phyloP scores from a whole-genome alignment of 1,140 invertebrate species.

The Cepaea nemoralis region DNA sequence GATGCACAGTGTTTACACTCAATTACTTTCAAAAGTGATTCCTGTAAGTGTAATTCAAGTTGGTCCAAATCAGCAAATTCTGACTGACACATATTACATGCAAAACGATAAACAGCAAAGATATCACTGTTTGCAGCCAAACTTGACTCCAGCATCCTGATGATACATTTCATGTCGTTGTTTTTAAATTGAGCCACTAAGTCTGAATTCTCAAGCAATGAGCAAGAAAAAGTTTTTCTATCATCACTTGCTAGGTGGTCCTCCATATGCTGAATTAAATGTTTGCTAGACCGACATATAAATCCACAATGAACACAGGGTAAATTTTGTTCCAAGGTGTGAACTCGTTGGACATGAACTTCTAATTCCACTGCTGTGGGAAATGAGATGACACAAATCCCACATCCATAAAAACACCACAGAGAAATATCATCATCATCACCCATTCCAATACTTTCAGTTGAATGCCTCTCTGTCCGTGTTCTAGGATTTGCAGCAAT shows the following conservation, averaged over 20 bases:
- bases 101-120: neutral
- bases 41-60: neutral
- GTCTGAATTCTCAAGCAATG: conserved; percentile 3
- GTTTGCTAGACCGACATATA: neutral
- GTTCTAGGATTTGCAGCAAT: too few species aligned
- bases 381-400: neutral
- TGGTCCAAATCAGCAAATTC: neutral
- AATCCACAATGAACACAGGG: conserved; percentile 19
- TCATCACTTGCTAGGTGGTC: neutral
- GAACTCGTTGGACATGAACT: neutral
- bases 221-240: neutral
- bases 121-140: neutral
- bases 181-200: neutral
- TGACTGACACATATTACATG: neutral
- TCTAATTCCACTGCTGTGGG: neutral
- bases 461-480: too few species aligned
- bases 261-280: neutral
- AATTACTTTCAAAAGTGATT: conserved; percentile 14
- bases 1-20: conserved; percentile 19
- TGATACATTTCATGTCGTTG: neutral
- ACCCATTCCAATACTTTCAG: neutral
- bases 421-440: neutral
- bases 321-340: neutral
- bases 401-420: conserved; percentile 9
- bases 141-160: neutral